Conservation (phyloP, 2,888 invertebrate species). For the Tanypteryx hageni region DNA sequence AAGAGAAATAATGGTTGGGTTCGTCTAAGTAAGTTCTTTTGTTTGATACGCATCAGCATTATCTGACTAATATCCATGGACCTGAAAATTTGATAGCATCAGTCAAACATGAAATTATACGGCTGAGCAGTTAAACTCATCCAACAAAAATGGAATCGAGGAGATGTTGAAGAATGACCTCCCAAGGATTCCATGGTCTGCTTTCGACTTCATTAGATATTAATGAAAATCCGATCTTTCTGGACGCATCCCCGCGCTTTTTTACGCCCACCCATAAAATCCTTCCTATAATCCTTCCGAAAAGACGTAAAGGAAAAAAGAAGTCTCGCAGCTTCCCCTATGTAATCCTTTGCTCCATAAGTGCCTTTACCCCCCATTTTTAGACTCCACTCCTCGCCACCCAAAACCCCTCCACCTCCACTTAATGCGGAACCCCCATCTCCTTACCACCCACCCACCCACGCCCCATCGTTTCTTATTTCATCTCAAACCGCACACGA, state of each 20-base stretch:
- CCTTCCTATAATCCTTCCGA: background rate
- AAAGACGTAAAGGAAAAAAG: background rate
- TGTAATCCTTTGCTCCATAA: background rate
- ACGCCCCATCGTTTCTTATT: too few species aligned
- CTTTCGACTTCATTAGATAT: background rate
- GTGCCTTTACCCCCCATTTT: background rate
- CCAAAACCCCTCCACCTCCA: background rate
- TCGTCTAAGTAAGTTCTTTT: too few species aligned
- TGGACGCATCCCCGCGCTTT: background rate
- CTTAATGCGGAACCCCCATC: background rate
- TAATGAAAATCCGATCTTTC: constrained; percentile 18
- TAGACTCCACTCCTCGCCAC: background rate
- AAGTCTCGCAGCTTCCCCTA: background rate
- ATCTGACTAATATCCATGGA: background rate
- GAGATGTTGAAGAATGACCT: background rate
- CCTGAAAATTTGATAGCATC: background rate
- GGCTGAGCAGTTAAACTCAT: background rate
- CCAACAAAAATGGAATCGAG: background rate
- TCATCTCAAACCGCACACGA: background rate
- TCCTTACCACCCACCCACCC: background rate
- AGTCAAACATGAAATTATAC: background rate
- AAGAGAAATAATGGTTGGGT: too few species aligned
- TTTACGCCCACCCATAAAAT: background rate
- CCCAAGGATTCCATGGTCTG: background rate
- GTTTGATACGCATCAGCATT: too few species aligned